A percentile compares a stretch with the other conserved stretches of the same genome.
Conservation (phyloP, 2,888 invertebrate species). For the Cataglyphis rosenhaueri region DNA sequence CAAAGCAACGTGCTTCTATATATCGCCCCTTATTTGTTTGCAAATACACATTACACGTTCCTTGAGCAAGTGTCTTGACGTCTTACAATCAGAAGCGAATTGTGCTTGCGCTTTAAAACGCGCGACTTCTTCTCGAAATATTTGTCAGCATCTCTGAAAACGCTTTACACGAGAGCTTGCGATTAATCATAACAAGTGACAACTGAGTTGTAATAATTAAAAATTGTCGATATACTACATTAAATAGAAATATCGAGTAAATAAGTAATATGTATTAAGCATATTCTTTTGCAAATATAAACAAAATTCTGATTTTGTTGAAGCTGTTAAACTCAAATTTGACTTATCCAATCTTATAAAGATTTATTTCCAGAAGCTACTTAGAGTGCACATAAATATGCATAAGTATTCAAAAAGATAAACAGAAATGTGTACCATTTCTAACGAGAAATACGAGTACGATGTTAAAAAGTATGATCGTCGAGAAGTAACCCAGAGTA, state of each 20-base stretch:
- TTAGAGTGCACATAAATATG: neutral
- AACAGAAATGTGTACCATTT: neutral
- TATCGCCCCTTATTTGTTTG: conserved; percentile 53
- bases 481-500: neutral
- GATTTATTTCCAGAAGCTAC: neutral
- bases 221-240: neutral
- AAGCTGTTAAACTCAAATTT: conserved; percentile 7
- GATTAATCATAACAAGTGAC: neutral
- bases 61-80: conserved; percentile 63
- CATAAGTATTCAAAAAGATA: neutral
- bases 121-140: conserved; percentile 39
- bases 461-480: neutral
- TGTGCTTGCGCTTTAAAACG: conserved; percentile 44
- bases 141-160: neutral
- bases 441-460: neutral
- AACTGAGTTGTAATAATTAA: neutral
- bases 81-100: conserved; percentile 57
- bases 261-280: neutral
- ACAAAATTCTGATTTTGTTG: conserved; percentile 26
- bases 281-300: neutral
- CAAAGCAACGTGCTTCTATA: conserved; percentile 44
- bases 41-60: conserved; percentile 53
- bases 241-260: neutral
- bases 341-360: neutral
- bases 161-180: neutral